phyloP scores from a whole-genome alignment of 2,113 vertebrate species.

The Equus przewalskii region DNA sequence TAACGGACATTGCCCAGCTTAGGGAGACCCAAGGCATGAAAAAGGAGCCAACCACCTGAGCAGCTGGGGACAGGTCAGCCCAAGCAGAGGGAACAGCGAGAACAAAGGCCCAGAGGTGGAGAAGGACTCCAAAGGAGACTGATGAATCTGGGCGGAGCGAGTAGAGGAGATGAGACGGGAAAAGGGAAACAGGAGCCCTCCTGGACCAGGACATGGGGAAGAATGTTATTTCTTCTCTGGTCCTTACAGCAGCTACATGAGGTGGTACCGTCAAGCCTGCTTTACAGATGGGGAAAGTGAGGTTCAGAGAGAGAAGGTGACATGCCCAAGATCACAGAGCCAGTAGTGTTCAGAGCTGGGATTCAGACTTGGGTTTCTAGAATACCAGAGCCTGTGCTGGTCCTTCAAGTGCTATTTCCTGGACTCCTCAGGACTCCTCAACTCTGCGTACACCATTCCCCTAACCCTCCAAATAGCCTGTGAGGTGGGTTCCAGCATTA shows the following conservation, averaged over 20 bases:
- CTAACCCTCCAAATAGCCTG: not conserved
- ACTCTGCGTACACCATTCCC: not conserved
- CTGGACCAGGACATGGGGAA: rapidly evolving
- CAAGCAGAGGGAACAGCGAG: no score
- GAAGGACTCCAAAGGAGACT: not conserved
- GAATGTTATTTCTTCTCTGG: not conserved
- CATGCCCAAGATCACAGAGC: not conserved
- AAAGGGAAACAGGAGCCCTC: not conserved
- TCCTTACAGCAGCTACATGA: not conserved
- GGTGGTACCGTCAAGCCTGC: not conserved
- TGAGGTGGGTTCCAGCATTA: not conserved
- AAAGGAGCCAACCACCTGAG: not conserved
- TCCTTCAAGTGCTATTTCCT: not conserved
- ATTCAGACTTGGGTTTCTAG: not conserved
- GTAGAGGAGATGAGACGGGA: not conserved
- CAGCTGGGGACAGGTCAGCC: not conserved
- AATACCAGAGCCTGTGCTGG: not conserved
- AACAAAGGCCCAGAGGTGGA: not conserved
- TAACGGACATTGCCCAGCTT: rapidly evolving
- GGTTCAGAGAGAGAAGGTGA: not conserved
- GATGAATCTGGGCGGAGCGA: not conserved
- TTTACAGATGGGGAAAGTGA: not conserved
- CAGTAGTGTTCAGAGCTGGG: not conserved
- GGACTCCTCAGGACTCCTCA: not conserved
- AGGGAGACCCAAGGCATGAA: not conserved